Base-by-base conservation (phyloP, 2,797 vertebrate species). In the Cossypha polioptera region DNA sequence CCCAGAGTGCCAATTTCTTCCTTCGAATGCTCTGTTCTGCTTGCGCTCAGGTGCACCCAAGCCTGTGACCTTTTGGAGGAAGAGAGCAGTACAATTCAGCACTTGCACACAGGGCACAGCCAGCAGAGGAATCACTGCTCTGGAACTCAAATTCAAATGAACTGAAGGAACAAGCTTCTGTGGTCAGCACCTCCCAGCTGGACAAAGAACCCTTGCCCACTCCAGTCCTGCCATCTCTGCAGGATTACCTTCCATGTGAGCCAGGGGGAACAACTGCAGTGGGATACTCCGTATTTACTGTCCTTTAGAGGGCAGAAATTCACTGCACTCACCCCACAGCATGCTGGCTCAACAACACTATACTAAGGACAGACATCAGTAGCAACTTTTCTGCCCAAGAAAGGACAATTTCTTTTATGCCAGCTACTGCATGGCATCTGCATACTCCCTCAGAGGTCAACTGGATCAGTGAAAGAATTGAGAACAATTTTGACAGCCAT, bases 31-130 rank as follows among this genome's bases (percentile, higher is more conserved):
- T 97, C 89, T 8, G 72, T 57, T 3, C 22, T n/a, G 19, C 78
- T 80, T 0, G 16, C n/a, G 9, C 81, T 96, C 67, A 62, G 16
- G 5, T 90, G 69, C 0, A 40, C 91, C 31, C 91, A 96, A 92
- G n/a, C 89, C 92, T 95, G 97, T 6, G 66, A 80, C 94, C 98
- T 98, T 96, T 93, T 19, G 16, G 96, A 96, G 58, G 76, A 97
- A 97, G 67, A 95, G 1, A 95, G 45, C 31, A 90, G 57, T 78
- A 95, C 68, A 96, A 3, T 90, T 96, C 75, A 97, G 82, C 55
- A 71, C 36, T 35, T 74, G 38, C 68, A 91, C 20, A 36, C 35
- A 66, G 38, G 50, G 18, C 40, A 95, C 45, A 83, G 62, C 28
- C 67, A 63, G 40, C 20, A 86, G 45, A 92, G 43, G 42, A 73